phyloP scores from a whole-genome alignment of 30 jellyfish, hydroid and myxozoan genomes.

The Sanderia malayensis region DNA sequence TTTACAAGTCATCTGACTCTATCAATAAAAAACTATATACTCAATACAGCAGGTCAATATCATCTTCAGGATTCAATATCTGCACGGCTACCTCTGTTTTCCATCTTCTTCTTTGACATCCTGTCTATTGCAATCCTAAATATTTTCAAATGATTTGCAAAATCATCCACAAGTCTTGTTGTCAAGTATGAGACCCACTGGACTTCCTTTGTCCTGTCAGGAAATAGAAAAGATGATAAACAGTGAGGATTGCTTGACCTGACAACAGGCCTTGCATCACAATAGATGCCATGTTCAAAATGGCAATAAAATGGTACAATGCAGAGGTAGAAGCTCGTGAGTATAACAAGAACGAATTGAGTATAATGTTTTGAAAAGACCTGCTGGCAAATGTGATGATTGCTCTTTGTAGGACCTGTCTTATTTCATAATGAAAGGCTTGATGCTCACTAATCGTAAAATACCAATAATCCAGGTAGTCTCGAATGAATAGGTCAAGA shows the following conservation, averaged over 20 bases:
- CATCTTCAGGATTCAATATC: too few relatives aligned
- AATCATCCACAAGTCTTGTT: conserved; percentile 82
- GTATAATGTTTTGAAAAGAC: conserved; percentile 17
- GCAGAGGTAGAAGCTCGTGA: too few relatives aligned
- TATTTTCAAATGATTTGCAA: conserved; percentile 88
- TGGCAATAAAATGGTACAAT: too few relatives aligned
- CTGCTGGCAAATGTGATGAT: conserved; percentile 85
- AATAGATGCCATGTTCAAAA: too few relatives aligned
- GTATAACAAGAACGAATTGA: too few relatives aligned
- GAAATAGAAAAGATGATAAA: too few relatives aligned
- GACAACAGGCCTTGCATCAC: too few relatives aligned
- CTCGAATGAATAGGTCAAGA: conserved; percentile 81
- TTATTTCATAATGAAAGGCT: conserved; percentile 62
- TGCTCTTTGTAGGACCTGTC: conserved; percentile 77
- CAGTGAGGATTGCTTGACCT: too few relatives aligned
- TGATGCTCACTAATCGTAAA: conserved; percentile 75
- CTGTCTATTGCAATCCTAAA: conserved; percentile 74
- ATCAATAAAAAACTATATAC: too few relatives aligned
- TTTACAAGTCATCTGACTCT: too few relatives aligned
- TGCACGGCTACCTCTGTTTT: conserved; percentile 53
- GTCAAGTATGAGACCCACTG: conserved; percentile 96
- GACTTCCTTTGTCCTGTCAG: conserved; percentile 79
- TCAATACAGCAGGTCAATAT: too few relatives aligned
- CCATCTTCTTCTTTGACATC: conserved; percentile 52
- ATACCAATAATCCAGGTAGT: conserved; percentile 88